Evolutionary conservation across 2,797 vertebrate species (phyloP), one percentile per base, ranked within the genome.

Genomic region (Kryptolebias ocellatus): DNA sequence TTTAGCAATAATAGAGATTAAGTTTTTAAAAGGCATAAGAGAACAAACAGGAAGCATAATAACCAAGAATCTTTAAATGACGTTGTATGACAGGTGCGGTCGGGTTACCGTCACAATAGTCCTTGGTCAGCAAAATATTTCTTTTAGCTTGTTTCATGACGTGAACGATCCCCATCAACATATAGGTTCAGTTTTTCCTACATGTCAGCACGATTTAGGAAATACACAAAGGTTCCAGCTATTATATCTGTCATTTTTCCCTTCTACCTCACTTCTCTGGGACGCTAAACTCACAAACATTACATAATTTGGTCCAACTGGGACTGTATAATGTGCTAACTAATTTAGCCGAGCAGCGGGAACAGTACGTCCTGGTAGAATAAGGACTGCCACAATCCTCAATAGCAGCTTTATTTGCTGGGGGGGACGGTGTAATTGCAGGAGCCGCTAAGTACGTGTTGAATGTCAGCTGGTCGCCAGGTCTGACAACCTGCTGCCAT

Each of bases 391-490:
- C 17, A 28, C 18, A 42, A 44, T 6, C 11, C 2, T 44, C 12
- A 49, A 51, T 37, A 14, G 51, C n/a, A 55, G 47, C 15, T 39
- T 9, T 61, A 14, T 75, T 65, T 18, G 27, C 20, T 18, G 20
- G 20, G 20, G 20, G 10, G 17, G 11, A 12, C 16, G 9, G 54
- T 29, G 46, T 47, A 51, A 51, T 49, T 31, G 3, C 42, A 20
- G 11, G 52, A 79, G 74, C 56, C 64, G 49, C 34, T 28, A 27
- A 18, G 56, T 70, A 83, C 84, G 67, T 81, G 84, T 83, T 90
- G 81, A 85, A 83, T 78, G 68, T 81, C 79, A 85, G 65, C 67
- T 66, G 75, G 61, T 57, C 65, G 52, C 57, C 58, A 44, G 53
- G 12, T 50, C 28, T 75, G 80, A 72, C 74, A 78, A 69, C 53